Percentiles rank a stretch among this genome's conserved stretches.
phyloP scores from a whole-genome alignment of 2,888 invertebrate genomes.

The Xanthorhoe spadicearia region DNA sequence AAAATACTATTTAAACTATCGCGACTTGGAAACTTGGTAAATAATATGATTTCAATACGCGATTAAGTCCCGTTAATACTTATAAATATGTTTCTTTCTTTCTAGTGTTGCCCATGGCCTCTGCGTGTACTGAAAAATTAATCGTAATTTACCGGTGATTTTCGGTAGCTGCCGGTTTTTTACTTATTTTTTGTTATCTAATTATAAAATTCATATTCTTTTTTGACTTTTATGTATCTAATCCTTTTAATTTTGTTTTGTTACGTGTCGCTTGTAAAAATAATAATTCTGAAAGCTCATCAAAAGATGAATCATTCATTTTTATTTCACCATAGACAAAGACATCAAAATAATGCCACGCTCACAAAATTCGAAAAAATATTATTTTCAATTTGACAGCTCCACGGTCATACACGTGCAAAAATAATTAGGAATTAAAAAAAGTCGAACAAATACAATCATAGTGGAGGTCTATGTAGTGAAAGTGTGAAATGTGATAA shows the following conservation, averaged over 20 bases:
- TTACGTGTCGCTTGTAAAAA: background rate
- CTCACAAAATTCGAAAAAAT: slow-evolving; percentile 62
- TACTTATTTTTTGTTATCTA: background rate
- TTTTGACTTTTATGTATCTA: too few relatives aligned
- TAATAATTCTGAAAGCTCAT: background rate
- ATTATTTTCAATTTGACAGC: slow-evolving; percentile 61
- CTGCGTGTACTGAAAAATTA: background rate
- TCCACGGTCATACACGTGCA: slow-evolving; percentile 59
- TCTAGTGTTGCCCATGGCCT: background rate
- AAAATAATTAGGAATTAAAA: slow-evolving; percentile 39
- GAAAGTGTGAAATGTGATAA: slow-evolving; percentile 48
- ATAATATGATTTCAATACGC: too few relatives aligned
- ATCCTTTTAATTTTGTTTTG: too few relatives aligned
- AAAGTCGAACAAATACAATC: slow-evolving; percentile 29
- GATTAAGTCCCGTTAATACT: too few relatives aligned
- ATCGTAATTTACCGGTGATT: background rate
- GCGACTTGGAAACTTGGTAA: too few relatives aligned
- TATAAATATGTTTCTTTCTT: too few relatives aligned
- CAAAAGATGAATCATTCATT: slow-evolving; percentile 26
- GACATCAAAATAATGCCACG: slow-evolving; percentile 63
- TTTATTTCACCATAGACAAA: slow-evolving; percentile 55
- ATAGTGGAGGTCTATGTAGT: slow-evolving; percentile 29
- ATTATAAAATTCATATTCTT: too few relatives aligned
- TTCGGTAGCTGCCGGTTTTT: slow-evolving; percentile 3
- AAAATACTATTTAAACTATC: too few relatives aligned